These are phyloP conservation scores for Labeo rohita DNA, from an alignment of 2,113 vertebrate genomes.

Conservation along the genomic window DNA sequence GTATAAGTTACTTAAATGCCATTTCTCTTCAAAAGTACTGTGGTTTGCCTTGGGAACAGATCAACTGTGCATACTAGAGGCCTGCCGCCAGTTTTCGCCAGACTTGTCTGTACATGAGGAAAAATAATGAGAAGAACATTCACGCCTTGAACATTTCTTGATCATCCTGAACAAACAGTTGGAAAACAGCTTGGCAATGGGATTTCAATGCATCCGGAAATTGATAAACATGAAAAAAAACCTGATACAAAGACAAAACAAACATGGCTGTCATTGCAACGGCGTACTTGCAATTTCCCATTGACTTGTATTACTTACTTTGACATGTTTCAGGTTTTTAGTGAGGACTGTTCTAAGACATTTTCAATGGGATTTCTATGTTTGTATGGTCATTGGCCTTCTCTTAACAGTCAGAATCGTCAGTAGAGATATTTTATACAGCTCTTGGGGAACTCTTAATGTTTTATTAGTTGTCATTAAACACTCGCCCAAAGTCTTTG, in stretches of 20 bases:
- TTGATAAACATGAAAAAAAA: not conserved
- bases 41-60: constrained; percentile 23
- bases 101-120: constrained; percentile 28
- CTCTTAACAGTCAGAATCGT: constrained; percentile 6
- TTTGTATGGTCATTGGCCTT: not conserved
- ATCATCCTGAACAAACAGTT: constrained; percentile 27
- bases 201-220: not conserved
- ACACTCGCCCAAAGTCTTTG: not conserved
- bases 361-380: not conserved
- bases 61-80: constrained; percentile 30
- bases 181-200: constrained; percentile 21
- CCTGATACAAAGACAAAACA: constrained; percentile 34
- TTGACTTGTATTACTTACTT: not conserved
- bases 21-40: not conserved
- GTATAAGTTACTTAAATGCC: constrained; percentile 7
- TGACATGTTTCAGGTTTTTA: not conserved
- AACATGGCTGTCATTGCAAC: not conserved
- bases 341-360: not conserved
- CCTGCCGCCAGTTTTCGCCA: not conserved
- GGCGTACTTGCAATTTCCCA: not conserved
- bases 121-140: constrained; percentile 37
- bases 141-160: not conserved
- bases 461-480: constrained; percentile 22
- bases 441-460: not conserved
- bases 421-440: constrained; percentile 2